phyloP scores from a whole-genome alignment of 1,140 invertebrate genomes.

The Hylaeus anthracinus region DNA sequence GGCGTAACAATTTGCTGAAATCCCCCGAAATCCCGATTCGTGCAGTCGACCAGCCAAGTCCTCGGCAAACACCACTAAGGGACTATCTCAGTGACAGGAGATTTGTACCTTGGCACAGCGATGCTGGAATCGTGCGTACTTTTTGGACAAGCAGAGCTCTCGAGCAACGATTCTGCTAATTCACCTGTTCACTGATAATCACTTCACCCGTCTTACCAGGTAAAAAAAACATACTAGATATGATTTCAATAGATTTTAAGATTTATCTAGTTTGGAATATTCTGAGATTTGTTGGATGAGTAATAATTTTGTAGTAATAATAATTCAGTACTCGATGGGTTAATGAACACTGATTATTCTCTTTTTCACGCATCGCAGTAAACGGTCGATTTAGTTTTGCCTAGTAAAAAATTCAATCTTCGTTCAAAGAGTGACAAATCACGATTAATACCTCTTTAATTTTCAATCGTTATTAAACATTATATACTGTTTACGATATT shows the following conservation, averaged over 20 bases:
- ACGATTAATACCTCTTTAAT: constrained; percentile 8
- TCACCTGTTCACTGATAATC: constrained; percentile 1
- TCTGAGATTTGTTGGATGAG: no score
- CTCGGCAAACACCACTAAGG: constrained; percentile 68
- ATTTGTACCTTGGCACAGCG: constrained; percentile 61
- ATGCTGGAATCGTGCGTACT: constrained; percentile 45
- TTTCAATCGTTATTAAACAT: constrained; percentile 21
- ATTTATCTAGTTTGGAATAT: no score
- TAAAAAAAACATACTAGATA: not conserved
- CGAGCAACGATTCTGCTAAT: constrained; percentile 34
- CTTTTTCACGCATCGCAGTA: not conserved
- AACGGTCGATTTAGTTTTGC: not conserved
- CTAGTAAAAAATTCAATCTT: not conserved
- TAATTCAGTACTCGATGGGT: no score
- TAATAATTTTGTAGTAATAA: no score
- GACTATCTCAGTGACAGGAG: constrained; percentile 69
- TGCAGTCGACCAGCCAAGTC: constrained; percentile 65
- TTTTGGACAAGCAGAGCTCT: constrained; percentile 26
- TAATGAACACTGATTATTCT: not conserved
- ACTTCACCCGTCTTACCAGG: not conserved
- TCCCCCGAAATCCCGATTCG: constrained; percentile 73
- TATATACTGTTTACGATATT: not conserved
- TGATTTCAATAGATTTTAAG: no score
- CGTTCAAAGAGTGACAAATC: not conserved
- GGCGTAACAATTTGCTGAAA: constrained; percentile 73